phyloP scores from a whole-genome alignment of 2,797 vertebrate species.

The Siniperca undulata region DNA sequence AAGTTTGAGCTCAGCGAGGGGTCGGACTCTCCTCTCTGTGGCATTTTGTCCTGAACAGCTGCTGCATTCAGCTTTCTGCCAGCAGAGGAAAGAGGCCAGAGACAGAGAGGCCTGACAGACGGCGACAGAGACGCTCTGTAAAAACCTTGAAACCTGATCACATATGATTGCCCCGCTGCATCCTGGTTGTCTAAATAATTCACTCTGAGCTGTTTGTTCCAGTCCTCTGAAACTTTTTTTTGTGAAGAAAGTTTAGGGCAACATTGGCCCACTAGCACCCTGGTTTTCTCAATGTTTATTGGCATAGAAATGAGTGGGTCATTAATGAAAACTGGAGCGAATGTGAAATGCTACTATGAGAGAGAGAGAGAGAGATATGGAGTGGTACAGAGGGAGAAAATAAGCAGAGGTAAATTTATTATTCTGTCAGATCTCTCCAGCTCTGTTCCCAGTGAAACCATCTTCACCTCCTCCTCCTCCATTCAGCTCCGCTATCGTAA shows the following conservation, averaged over 20 bases:
- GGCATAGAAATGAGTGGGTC: slow-evolving; percentile 17
- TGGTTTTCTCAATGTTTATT: neutral
- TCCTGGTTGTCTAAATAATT: slow-evolving; percentile 50
- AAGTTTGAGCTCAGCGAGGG: neutral
- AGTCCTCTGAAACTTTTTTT: slow-evolving; percentile 1
- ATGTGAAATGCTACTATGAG: slow-evolving; percentile 8
- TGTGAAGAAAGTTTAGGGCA: too few species aligned
- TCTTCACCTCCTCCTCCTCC: slow-evolving; percentile 53
- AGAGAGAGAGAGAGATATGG: neutral
- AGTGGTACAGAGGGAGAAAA: slow-evolving; percentile 24
- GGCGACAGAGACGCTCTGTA: neutral
- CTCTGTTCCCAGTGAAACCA: slow-evolving; percentile 59
- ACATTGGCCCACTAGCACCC: neutral
- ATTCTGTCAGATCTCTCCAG: slow-evolving; percentile 73
- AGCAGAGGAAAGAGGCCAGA: slow-evolving; percentile 21
- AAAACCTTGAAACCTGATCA: slow-evolving; percentile 39
- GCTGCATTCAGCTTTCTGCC: slow-evolving; percentile 53
- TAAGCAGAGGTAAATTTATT: slow-evolving; percentile 61
- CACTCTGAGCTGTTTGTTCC: slow-evolving; percentile 21
- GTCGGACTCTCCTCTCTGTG: slow-evolving; percentile 21
- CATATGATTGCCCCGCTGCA: slow-evolving; percentile 4
- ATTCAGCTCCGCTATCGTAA: slow-evolving; percentile 61
- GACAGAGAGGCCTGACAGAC: slow-evolving; percentile 31
- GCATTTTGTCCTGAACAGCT: slow-evolving; percentile 50
- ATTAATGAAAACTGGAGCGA: slow-evolving; percentile 34